Evolutionary conservation across 92 coral and sea anemone species (phyloP), one percentile per base, ranked within the genome.

Genomic region (Porites cylindrica): DNA sequence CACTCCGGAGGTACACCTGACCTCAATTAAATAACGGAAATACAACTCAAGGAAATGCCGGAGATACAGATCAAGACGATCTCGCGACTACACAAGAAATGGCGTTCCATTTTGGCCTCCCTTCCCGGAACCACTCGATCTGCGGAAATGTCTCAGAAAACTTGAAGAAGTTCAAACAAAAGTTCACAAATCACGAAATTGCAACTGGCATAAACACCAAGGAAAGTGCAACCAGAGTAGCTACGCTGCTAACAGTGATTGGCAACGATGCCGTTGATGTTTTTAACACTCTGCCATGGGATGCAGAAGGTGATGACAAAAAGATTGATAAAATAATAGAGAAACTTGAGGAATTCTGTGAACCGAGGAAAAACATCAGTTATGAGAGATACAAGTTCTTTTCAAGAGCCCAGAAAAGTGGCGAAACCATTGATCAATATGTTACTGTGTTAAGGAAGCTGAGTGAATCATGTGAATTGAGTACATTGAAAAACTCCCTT

Each of bases 81-180:
- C 32, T 29, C 32, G 32, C 32, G 32, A 29, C 32, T 61, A 2
- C 50, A 70, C 58, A 58, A 5, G 82, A 64, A 70, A 82, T 80
- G 83, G 88, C 88, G 17, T 4, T 75, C 85, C 69, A 89, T 19
- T 43, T 65, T 1, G 89, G 81, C 64, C 81, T 89, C 43, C 81
- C 76, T 43, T 85, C 92, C 89, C 92, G 7, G 81, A 88, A 63
- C 72, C 84, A 18, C 89, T 89, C 78, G 75, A 86, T 53, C 69
- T 79, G 90, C n/a, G 93, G 90, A 79, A 85, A 85, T 75, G 73
- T 85, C 5, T 85, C 93, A 10, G 84, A 38, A 26, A 90, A 90
- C 73, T 72, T 80, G 90, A 84, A 85, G 59, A 84, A 89, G 80
- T 83, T 89, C 80, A 84, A 89, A 61, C 81, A 90, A 83, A 90